Conservation (phyloP, 2,888 invertebrate species). For the Abrostola triplasia region DNA sequence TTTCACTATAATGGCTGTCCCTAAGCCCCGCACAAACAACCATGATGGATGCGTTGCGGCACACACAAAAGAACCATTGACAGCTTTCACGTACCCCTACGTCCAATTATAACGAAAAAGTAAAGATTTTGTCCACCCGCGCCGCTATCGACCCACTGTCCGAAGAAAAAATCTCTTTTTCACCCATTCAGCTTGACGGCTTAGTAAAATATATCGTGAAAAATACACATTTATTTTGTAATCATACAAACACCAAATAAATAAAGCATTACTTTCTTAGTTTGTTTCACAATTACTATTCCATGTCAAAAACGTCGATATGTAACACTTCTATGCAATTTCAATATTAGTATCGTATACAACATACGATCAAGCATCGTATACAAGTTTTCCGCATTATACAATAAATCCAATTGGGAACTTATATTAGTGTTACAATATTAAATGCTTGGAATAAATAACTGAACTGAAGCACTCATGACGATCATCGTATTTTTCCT, state of each 20-base stretch:
- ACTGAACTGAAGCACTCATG: background rate
- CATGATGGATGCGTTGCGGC: constrained; percentile 81
- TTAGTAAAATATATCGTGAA: constrained; percentile 28
- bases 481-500: background rate
- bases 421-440: too few species aligned
- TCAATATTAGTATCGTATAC: background rate
- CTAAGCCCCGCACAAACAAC: constrained; percentile 72
- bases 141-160: constrained; percentile 58
- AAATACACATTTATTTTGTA: constrained; percentile 32
- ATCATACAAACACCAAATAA: constrained; percentile 7
- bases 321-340: background rate
- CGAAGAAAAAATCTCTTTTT: constrained; percentile 57
- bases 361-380: too few species aligned
- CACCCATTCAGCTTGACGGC: constrained; percentile 1
- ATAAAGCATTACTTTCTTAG: background rate
- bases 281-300: background rate
- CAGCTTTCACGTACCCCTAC: constrained; percentile 64
- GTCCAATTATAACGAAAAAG: constrained; percentile 77
- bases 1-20: constrained; percentile 77
- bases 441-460: background rate
- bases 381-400: too few species aligned
- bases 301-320: background rate
- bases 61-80: constrained; percentile 77
- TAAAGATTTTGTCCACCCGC: constrained; percentile 72
- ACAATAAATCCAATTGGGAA: too few species aligned